A percentile compares a stretch with the other conserved stretches of the same genome.
phyloP scores from a whole-genome alignment of 2,113 vertebrate genomes.

The Microtus richardsoni region DNA sequence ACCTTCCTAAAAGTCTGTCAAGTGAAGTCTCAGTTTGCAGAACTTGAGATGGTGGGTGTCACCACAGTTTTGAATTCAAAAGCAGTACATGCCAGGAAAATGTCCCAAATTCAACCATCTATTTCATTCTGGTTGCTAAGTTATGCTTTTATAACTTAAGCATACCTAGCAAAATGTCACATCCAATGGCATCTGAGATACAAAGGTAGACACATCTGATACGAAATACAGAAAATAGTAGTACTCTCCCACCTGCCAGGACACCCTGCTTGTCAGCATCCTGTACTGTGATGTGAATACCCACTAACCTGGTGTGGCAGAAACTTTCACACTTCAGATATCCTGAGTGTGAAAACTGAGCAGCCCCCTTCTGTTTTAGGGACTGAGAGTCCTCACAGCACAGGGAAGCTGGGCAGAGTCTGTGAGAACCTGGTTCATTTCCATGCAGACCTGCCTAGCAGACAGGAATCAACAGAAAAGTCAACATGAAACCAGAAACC shows the following conservation, averaged over 20 bases:
- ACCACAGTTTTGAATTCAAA: slow-evolving; percentile 31
- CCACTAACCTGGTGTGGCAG: neutral
- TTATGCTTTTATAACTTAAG: slow-evolving; percentile 72
- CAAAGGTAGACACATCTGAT: slow-evolving; percentile 41
- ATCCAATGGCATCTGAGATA: slow-evolving; percentile 50
- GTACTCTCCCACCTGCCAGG: neutral
- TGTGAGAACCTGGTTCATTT: rapidly evolving
- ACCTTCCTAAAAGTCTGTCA: slow-evolving; percentile 73
- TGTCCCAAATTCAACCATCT: neutral
- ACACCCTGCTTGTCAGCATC: neutral
- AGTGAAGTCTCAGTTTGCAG: slow-evolving; percentile 68
- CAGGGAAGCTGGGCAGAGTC: neutral
- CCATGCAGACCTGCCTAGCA: no score
- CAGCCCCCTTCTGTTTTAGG: neutral
- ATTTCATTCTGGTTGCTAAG: slow-evolving; percentile 34
- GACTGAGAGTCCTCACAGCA: neutral
- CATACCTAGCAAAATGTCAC: slow-evolving; percentile 69
- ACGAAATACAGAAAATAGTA: neutral
- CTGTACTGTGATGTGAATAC: neutral
- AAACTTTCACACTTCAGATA: neutral
- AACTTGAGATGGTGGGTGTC: slow-evolving; percentile 63
- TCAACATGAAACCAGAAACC: neutral
- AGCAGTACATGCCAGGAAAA: slow-evolving; percentile 55
- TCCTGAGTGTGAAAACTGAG: rapidly evolving
- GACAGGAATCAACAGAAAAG: neutral